Evolutionary conservation across 2,113 vertebrate species (phyloP).

Genomic region (Nothoprocta pentlandii): DNA sequence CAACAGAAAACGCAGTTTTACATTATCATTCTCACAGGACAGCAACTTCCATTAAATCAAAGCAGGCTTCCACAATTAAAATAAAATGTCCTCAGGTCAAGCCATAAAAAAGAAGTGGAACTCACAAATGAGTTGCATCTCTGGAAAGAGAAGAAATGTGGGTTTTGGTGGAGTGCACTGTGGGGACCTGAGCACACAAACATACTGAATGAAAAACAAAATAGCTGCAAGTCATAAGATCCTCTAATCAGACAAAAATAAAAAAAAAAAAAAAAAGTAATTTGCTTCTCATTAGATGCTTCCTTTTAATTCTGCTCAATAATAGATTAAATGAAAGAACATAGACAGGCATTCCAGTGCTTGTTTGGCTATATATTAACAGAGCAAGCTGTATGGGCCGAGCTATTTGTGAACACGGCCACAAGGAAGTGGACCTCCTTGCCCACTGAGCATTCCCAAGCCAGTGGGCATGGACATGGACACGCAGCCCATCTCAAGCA

Average conservation of each 20-base stretch:
- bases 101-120: neutral
- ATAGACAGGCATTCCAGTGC: neutral
- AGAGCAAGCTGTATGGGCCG: neutral
- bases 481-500: neutral
- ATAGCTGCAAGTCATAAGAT: neutral
- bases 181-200: neutral
- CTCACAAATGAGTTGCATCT: neutral
- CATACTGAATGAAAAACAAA: neutral
- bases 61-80: constrained; percentile 40
- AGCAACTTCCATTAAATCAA: constrained; percentile 62
- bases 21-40: constrained; percentile 28
- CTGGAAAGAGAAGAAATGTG: neutral
- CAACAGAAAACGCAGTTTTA: neutral
- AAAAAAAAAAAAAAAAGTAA: neutral
- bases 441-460: neutral
- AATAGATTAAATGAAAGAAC: neutral
- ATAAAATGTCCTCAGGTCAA: constrained; percentile 30
- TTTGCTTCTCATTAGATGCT: neutral
- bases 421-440: neutral
- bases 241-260: neutral
- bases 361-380: neutral
- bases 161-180: neutral
- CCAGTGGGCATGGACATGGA: neutral
- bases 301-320: neutral
- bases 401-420: neutral